A percentile compares a stretch with the other conserved stretches of the same genome.
Conservation (phyloP, 1,140 invertebrate species). For the Neomicropteryx cornuta region DNA sequence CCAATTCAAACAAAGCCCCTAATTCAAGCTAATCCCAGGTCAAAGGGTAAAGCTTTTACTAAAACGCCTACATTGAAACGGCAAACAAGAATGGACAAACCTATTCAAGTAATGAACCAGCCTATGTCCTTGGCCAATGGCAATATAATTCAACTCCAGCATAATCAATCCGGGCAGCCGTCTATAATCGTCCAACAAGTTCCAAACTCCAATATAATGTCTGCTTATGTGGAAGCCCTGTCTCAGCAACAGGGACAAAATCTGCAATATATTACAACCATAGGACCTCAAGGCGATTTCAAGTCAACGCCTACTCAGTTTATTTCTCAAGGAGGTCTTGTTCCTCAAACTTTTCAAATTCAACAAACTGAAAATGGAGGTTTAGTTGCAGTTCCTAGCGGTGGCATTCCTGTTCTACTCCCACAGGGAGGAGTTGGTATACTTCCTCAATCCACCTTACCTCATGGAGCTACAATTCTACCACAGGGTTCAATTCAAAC, state of each 20-base stretch:
- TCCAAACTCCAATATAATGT: slow-evolving; percentile 51
- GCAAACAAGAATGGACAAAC: slow-evolving; percentile 35
- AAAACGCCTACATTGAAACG: slow-evolving; percentile 36
- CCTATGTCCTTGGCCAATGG: slow-evolving; percentile 28
- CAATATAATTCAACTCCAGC: slow-evolving; percentile 36
- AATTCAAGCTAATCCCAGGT: slow-evolving; percentile 37
- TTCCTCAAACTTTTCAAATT: slow-evolving; percentile 50
- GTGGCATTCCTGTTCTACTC: slow-evolving; percentile 46
- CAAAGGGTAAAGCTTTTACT: slow-evolving; percentile 30
- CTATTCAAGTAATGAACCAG: slow-evolving; percentile 33
- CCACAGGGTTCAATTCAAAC: slow-evolving; percentile 38
- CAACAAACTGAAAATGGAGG: slow-evolving; percentile 49
- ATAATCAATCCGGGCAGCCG: slow-evolving; percentile 38
- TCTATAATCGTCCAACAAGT: slow-evolving; percentile 58
- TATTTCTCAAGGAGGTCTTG: slow-evolving; percentile 43
- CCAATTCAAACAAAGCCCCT: slow-evolving; percentile 18
- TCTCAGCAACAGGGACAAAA: slow-evolving; percentile 55
- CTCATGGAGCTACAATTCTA: slow-evolving; percentile 33
- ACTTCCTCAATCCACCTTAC: slow-evolving; percentile 30
- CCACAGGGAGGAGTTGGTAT: slow-evolving; percentile 38
- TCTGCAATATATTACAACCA: slow-evolving; percentile 59
- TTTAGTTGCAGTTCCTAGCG: slow-evolving; percentile 44
- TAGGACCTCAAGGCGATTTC: slow-evolving; percentile 43
- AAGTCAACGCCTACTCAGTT: slow-evolving; percentile 43
- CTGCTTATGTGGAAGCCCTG: slow-evolving; percentile 56